Evolutionary conservation across 2,113 vertebrate genomes (phyloP).

Genomic region (Euleptes europaea): DNA sequence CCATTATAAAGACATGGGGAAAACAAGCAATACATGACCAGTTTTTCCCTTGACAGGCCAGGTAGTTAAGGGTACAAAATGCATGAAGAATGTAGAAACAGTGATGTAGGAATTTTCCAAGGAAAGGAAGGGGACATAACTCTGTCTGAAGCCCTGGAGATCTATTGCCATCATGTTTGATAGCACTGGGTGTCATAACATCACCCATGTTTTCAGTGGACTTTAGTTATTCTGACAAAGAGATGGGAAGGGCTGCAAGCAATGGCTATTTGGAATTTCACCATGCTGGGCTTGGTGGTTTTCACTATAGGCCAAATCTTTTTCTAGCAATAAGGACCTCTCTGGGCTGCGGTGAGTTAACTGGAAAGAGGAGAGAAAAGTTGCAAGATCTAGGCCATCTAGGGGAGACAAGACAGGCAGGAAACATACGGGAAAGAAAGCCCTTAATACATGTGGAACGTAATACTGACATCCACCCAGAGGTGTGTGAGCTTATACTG

Average conservation of each 20-base stretch:
- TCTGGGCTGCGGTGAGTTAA: not conserved
- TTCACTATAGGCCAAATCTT: not conserved
- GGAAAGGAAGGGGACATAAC: not conserved
- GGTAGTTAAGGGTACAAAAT: not conserved
- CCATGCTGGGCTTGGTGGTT: not conserved
- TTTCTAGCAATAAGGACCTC: not conserved
- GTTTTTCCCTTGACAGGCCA: not conserved
- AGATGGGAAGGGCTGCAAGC: not conserved
- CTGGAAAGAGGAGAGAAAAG: not conserved
- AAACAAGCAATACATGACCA: not conserved
- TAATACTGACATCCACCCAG: not conserved
- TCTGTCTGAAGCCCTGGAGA: not conserved
- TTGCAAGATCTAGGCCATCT: not conserved
- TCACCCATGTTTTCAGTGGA: not conserved
- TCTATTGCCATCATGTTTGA: too few relatives aligned
- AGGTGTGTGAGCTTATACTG: rapidly evolving
- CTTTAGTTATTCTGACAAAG: not conserved
- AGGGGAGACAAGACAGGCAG: not conserved
- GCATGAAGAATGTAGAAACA: not conserved
- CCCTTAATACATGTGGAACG: slow-evolving; percentile 27
- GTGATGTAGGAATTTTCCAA: not conserved
- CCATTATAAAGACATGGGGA: not conserved
- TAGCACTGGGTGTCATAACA: too few relatives aligned
- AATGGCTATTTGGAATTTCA: not conserved
- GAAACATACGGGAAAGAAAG: not conserved